These are phyloP conservation scores for Halichoerus grypus DNA, from an alignment of 2,113 vertebrate genomes.

Conservation along the genomic window DNA sequence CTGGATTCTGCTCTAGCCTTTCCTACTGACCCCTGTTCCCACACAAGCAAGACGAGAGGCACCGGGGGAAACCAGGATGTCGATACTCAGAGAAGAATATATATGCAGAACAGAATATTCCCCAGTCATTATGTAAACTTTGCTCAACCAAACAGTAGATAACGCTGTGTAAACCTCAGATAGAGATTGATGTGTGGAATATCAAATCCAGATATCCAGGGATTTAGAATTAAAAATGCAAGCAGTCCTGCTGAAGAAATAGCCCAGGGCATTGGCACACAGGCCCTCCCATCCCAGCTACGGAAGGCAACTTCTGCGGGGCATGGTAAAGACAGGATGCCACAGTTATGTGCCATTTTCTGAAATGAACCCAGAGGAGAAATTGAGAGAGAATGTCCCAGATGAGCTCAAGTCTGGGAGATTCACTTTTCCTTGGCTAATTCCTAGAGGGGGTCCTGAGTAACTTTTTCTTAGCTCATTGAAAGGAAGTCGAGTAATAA, in stretches of 20 bases:
- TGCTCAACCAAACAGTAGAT: background rate
- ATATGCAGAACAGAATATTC: background rate
- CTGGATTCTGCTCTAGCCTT: background rate
- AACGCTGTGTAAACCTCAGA: background rate
- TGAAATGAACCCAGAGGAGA: background rate
- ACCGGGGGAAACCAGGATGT: background rate
- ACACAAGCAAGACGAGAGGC: background rate
- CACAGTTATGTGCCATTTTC: background rate
- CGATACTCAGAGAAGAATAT: background rate
- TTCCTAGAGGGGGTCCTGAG: background rate
- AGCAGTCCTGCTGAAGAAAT: background rate
- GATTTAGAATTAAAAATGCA: background rate
- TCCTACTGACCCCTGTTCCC: background rate
- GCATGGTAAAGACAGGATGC: background rate
- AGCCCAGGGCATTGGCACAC: no score
- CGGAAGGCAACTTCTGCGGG: background rate
- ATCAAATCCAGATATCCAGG: background rate
- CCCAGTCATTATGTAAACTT: background rate
- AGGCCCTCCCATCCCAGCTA: background rate
- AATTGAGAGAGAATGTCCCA: background rate
- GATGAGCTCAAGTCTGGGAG: background rate
- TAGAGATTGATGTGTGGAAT: background rate
- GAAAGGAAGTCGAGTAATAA: background rate
- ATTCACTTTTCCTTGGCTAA: background rate
- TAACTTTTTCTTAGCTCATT: slow-evolving; percentile 21